phyloP scores from a whole-genome alignment of 2,888 invertebrate species.

The Rhyacophila evoluta region DNA sequence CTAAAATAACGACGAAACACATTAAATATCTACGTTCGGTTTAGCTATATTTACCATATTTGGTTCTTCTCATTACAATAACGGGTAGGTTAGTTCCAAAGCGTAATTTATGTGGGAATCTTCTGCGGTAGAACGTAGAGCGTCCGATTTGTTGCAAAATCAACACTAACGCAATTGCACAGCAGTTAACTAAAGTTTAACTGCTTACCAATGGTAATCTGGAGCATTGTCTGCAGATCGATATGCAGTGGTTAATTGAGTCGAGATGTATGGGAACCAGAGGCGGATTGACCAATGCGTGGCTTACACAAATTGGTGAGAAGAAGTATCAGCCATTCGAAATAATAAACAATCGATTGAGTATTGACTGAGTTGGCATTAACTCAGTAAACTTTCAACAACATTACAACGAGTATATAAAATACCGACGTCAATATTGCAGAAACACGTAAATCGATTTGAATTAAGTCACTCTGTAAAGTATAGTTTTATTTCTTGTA shows the following conservation, averaged over 20 bases:
- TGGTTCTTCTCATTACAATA: background rate
- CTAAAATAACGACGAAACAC: too few relatives aligned
- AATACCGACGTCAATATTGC: too few relatives aligned
- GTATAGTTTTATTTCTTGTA: too few relatives aligned
- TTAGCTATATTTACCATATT: background rate
- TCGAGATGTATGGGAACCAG: background rate
- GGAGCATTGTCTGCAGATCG: background rate
- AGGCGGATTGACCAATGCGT: background rate
- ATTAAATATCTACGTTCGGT: too few relatives aligned
- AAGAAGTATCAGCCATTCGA: too few relatives aligned
- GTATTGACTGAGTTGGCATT: too few relatives aligned
- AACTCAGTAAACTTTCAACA: too few relatives aligned
- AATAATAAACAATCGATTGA: too few relatives aligned
- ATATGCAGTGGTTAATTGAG: background rate
- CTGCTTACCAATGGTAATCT: conserved; percentile 1
- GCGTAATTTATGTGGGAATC: conserved; percentile 11
- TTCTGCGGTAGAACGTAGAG: background rate
- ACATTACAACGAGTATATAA: too few relatives aligned
- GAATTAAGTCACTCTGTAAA: too few relatives aligned
- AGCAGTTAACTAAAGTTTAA: background rate
- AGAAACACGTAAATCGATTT: too few relatives aligned
- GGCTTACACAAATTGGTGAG: background rate
- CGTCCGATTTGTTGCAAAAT: conserved; percentile 12
- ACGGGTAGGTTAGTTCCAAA: background rate
- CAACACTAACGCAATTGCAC: background rate